phyloP scores from a whole-genome alignment of 2,797 vertebrate genomes.

The Mastacembelus armatus region DNA sequence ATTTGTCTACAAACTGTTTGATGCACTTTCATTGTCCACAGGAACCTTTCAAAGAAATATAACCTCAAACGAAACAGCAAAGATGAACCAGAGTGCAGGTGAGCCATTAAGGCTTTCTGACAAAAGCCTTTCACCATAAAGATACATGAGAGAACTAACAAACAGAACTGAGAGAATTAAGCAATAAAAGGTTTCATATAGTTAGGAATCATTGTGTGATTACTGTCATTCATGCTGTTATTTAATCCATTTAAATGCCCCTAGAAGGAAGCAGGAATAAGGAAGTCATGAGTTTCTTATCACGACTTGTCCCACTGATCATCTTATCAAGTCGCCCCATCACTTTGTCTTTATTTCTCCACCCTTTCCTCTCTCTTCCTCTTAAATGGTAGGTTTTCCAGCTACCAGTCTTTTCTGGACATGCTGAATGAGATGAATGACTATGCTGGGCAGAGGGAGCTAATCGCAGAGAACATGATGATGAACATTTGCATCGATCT shows the following conservation, averaged over 20 bases:
- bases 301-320: slow-evolving; percentile 37
- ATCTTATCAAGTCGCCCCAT: slow-evolving; percentile 59
- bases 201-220: not conserved
- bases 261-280: slow-evolving; percentile 63
- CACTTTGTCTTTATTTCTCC: slow-evolving; percentile 39
- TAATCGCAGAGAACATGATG: slow-evolving; percentile 91
- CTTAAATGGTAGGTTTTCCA: slow-evolving; percentile 83
- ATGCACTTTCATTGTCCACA: slow-evolving; percentile 62
- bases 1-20: not conserved
- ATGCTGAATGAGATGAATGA: slow-evolving; percentile 92
- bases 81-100: slow-evolving; percentile 92
- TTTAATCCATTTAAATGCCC: slow-evolving; percentile 53
- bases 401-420: slow-evolving; percentile 89
- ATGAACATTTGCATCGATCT: slow-evolving; percentile 90
- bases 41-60: slow-evolving; percentile 92
- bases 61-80: slow-evolving; percentile 87
- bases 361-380: slow-evolving; percentile 57
- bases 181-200: not conserved
- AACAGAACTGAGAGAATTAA: not conserved
- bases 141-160: not conserved
- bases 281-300: slow-evolving; percentile 60
- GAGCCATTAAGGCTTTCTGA: slow-evolving; percentile 54
- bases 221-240: not conserved
- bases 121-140: not conserved
- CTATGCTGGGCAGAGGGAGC: slow-evolving; percentile 91